Conservation (phyloP, 2,113 vertebrate species). For the Psilopogon haemacephalus region DNA sequence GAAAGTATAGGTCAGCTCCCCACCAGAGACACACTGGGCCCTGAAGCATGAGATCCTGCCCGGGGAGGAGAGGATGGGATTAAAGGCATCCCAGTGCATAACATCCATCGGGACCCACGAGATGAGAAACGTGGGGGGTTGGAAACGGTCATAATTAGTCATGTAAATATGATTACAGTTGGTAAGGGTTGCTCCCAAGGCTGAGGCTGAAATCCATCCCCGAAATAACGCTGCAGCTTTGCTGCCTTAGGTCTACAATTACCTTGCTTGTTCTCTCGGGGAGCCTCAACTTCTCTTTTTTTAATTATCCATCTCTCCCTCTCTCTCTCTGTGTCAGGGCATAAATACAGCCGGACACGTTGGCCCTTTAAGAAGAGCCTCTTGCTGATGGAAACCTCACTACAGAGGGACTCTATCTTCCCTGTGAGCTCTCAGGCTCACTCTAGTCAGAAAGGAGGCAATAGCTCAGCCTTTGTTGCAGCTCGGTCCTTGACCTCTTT, state of each 20-base stretch:
- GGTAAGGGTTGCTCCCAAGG: neutral
- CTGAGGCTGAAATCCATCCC: neutral
- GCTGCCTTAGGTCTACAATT: neutral
- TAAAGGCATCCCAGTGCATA: neutral
- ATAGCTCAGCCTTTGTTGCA: conserved; percentile 58
- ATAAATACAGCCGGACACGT: neutral
- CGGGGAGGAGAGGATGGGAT: neutral
- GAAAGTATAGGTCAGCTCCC: neutral
- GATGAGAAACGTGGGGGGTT: neutral
- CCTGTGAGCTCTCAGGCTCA: neutral
- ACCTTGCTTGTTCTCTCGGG: neutral
- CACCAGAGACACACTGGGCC: neutral
- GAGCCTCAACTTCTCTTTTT: neutral
- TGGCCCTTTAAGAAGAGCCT: neutral
- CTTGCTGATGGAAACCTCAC: neutral
- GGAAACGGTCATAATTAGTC: neutral
- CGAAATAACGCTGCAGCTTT: neutral
- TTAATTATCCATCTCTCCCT: neutral
- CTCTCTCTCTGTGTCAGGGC: neutral
- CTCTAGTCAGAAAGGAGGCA: neutral
- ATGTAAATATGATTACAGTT: neutral
- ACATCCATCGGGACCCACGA: neutral
- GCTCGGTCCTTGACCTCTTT: conserved; percentile 35
- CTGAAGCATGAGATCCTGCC: neutral
- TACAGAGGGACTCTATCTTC: neutral